Percentiles rank a stretch among this genome's conserved stretches.
Evolutionary conservation across 2,113 vertebrate species (phyloP).

Genomic region (Dolichallabes microphthalmus): DNA sequence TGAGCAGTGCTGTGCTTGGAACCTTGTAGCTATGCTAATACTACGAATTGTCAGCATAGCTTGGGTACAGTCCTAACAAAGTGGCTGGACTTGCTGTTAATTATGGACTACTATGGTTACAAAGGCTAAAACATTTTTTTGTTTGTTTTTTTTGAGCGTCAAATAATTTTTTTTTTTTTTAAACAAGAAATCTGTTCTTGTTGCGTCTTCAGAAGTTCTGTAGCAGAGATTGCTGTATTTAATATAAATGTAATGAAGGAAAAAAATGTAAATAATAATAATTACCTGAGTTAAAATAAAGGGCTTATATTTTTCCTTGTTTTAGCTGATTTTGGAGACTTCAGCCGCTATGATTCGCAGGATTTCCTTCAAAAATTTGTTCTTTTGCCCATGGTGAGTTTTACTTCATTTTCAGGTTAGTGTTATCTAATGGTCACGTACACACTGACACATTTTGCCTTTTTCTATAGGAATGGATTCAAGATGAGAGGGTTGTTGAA

Average conservation of each 20-base stretch:
- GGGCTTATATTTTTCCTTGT: conserved; percentile 33
- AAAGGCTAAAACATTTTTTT: conserved; percentile 54
- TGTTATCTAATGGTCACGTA: background rate
- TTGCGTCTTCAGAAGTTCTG: too few relatives aligned
- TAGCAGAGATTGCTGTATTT: background rate
- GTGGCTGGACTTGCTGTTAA: conserved; percentile 52
- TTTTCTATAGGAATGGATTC: conserved; percentile 84
- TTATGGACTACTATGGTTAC: conserved; percentile 56
- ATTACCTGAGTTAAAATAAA: conserved; percentile 21
- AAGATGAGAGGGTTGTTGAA: conserved; percentile 93
- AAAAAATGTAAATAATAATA: background rate
- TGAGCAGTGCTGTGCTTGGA: conserved; percentile 28
- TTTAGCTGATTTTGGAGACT: conserved; percentile 96
- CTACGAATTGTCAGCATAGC: conserved; percentile 59
- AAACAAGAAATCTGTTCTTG: too few relatives aligned
- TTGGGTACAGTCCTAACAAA: conserved; percentile 58
- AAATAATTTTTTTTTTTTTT: too few relatives aligned
- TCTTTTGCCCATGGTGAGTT: conserved; percentile 93
- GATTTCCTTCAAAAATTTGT: conserved; percentile 96
- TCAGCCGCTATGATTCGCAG: conserved; percentile 93
- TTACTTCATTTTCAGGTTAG: background rate
- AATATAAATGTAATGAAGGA: background rate
- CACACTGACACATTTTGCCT: background rate
- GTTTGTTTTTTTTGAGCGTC: too few relatives aligned
- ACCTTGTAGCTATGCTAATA: conserved; percentile 54